Percentiles rank a stretch among this genome's conserved stretches.
These are phyloP conservation scores for Proisotoma minuta DNA, from an alignment of 2,888 invertebrate species.

Conservation along the genomic window DNA sequence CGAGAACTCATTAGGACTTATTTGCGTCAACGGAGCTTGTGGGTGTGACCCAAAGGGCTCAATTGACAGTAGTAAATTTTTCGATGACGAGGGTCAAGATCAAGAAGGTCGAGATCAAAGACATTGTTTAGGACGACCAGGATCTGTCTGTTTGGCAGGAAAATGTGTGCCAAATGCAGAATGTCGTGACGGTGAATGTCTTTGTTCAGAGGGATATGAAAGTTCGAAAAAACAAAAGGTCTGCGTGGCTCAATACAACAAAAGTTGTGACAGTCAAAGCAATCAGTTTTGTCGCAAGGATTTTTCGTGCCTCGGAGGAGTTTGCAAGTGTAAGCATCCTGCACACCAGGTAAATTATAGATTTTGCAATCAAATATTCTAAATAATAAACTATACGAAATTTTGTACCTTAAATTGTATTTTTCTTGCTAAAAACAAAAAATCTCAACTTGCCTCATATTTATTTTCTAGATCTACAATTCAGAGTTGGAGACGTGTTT, in stretches of 20 bases:
- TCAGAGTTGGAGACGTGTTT: too few species aligned
- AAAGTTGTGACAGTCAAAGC: background rate
- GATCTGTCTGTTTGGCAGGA: background rate
- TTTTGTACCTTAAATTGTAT: too few species aligned
- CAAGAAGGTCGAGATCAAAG: background rate
- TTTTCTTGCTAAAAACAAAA: too few species aligned
- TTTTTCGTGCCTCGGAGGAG: background rate
- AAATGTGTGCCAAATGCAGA: background rate
- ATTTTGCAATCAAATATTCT: too few species aligned
- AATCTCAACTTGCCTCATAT: too few species aligned
- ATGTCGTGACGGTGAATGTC: background rate
- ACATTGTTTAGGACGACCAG: background rate
- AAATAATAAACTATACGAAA: too few species aligned
- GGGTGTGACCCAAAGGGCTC: background rate
- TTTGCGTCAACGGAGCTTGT: background rate
- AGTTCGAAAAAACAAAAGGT: background rate
- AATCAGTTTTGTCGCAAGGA: background rate
- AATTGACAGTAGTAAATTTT: background rate
- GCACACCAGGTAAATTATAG: background rate
- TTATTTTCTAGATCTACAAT: too few species aligned
- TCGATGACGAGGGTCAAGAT: background rate
- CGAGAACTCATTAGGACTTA: background rate
- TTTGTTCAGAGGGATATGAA: background rate
- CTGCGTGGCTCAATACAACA: background rate
- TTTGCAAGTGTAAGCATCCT: background rate